Evolutionary conservation across 1,140 invertebrate species (phyloP).

Genomic region (Calliphora vicina): DNA sequence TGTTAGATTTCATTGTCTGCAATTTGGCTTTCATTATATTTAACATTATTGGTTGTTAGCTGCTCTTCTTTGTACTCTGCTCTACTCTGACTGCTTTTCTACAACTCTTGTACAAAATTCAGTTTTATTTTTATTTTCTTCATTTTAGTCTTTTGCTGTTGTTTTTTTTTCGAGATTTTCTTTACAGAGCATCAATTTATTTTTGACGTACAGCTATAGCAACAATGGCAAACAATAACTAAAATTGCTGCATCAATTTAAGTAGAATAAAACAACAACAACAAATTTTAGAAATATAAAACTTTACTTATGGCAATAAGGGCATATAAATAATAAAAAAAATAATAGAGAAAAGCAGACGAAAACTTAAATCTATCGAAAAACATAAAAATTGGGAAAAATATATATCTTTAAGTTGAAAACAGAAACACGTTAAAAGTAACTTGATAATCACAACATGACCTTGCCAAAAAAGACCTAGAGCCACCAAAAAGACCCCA

Average conservation of each 20-base stretch:
- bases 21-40: slow-evolving; percentile 1
- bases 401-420: too few species aligned
- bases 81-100: background rate
- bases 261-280: background rate
- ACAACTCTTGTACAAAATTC: background rate
- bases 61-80: background rate
- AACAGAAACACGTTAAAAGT: too few species aligned
- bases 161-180: background rate
- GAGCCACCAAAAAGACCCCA: too few species aligned
- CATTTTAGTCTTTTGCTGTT: too few species aligned
- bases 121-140: background rate
- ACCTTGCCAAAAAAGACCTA: too few species aligned
- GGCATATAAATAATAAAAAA: background rate
- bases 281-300: too few species aligned
- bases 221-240: background rate
- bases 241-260: background rate
- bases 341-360: background rate
- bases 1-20: background rate
- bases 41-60: background rate
- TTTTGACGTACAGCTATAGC: background rate
- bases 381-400: too few species aligned
- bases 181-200: background rate
- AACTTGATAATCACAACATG: too few species aligned
- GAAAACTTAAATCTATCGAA: too few species aligned
- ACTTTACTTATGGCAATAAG: too few species aligned